phyloP scores from a whole-genome alignment of 2,113 vertebrate genomes.

The Coreoperca whiteheadi region DNA sequence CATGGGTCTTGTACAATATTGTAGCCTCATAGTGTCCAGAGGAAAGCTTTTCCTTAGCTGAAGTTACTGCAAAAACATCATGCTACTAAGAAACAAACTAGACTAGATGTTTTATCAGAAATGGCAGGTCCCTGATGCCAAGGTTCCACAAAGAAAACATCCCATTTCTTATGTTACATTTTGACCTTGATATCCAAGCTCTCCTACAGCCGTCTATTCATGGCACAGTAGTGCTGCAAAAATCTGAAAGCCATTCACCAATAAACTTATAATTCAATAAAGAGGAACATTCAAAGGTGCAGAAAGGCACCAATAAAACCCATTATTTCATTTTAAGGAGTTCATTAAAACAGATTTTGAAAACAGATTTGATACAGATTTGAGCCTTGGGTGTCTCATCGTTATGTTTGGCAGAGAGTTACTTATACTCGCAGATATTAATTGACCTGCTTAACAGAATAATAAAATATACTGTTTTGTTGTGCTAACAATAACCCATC shows the following conservation, averaged over 20 bases:
- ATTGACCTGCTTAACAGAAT: conserved; percentile 24
- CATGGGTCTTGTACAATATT: conserved; percentile 18
- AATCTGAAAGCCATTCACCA: background rate
- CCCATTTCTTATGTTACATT: background rate
- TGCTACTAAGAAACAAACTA: background rate
- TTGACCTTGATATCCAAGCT: conserved; percentile 4
- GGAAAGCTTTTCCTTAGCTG: conserved; percentile 4
- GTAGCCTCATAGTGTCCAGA: background rate
- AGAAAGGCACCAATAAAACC: background rate
- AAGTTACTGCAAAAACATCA: conserved; percentile 4
- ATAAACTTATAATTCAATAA: conserved; percentile 10
- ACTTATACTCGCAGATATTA: background rate
- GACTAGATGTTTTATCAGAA: background rate
- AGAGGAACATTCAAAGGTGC: background rate
- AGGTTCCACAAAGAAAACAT: conserved; percentile 9
- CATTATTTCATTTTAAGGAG: background rate
- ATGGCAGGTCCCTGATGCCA: background rate
- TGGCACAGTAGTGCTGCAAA: background rate
- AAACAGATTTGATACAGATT: conserved; percentile 7
- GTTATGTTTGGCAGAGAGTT: background rate
- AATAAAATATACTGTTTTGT: background rate
- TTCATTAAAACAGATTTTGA: background rate
- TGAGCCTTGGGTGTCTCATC: background rate
- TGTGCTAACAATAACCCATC: conserved; percentile 17
- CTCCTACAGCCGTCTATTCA: background rate